Evolutionary conservation across 2,888 invertebrate genomes (phyloP).

Genomic region (Pristionchus fissidentatus): DNA sequence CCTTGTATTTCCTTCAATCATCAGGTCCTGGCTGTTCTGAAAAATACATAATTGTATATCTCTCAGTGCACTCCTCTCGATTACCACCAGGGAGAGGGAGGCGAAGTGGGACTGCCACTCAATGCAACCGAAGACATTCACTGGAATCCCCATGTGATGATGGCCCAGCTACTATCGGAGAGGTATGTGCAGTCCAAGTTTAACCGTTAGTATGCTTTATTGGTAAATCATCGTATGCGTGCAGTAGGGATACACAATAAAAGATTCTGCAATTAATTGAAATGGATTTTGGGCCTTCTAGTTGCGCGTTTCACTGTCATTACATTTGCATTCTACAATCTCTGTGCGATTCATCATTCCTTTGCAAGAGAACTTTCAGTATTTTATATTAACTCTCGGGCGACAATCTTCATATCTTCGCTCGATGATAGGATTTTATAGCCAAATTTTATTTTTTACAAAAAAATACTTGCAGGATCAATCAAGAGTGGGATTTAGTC

Average conservation of each 20-base stretch:
- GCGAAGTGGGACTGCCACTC: not conserved
- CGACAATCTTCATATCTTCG: not conserved
- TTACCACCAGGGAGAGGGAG: not conserved
- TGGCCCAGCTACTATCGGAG: constrained; percentile 59
- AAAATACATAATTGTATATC: not conserved
- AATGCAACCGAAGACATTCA: constrained; percentile 51
- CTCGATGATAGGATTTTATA: not conserved
- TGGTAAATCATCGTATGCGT: too few relatives aligned
- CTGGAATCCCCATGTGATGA: constrained; percentile 70
- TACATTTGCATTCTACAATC: too few relatives aligned
- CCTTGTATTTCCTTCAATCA: too few relatives aligned
- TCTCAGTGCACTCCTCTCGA: constrained; percentile 30
- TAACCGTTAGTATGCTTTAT: too few relatives aligned
- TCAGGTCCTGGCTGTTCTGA: too few relatives aligned
- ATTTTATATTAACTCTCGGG: not conserved
- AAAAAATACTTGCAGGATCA: constrained; percentile 47
- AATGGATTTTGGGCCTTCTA: too few relatives aligned
- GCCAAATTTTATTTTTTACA: not conserved
- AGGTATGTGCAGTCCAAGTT: too few relatives aligned
- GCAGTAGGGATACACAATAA: too few relatives aligned
- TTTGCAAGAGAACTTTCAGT: too few relatives aligned
- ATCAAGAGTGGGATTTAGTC: constrained; percentile 59
- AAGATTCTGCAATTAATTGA: too few relatives aligned
- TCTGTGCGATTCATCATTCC: too few relatives aligned
- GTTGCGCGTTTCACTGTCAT: too few relatives aligned